Base-by-base conservation (phyloP, 2,888 invertebrate species). In the Folsomia manolachei region DNA sequence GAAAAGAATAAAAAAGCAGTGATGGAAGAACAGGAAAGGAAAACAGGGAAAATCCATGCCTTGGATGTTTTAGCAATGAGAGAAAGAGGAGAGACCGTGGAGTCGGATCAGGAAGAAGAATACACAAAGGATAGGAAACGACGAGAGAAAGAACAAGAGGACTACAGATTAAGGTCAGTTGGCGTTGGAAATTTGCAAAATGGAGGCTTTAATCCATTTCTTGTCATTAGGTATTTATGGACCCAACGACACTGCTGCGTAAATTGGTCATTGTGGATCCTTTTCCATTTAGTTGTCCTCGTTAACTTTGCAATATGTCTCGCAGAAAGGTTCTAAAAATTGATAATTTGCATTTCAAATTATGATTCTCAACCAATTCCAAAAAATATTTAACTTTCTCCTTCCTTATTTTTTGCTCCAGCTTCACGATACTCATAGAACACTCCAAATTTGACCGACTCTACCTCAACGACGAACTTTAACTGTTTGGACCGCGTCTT, bases 291-390 rank as follows among this genome's bases (percentile, higher is more conserved):
- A 2, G 52, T 70, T 23, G 68, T 74, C 7, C 11, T 74, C 14
- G 9, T 70, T 1, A 72, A 74, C n/a, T 70, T 74, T 19, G 21
- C 60, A 1, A 69, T 63, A 27, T 70, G 71, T 52, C 24, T 74
- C n/a, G 71, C 63, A 63, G 68, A 70, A 68, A 71, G 69, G 71
- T 74, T 67, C 1, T 51, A 61, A 21, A n/a, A n/a, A n/a, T n/a
- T n/a, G n/a, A n/a, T n/a, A n/a, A n/a, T n/a, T n/a, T n/a, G n/a
- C n/a, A n/a, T n/a, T n/a, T n/a, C n/a, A n/a, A n/a, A n/a, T n/a
- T n/a, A n/a, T n/a, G n/a, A n/a, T n/a, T n/a, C n/a, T n/a, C n/a
- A n/a, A n/a, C n/a, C n/a, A n/a, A n/a, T n/a, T n/a, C n/a, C n/a
- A n/a, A n/a, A n/a, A n/a, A 51, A 51, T 18, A 51, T 51, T 51